These are phyloP conservation scores for Phrynosoma blainvillii DNA, from an alignment of 2,113 vertebrate species.

Conservation along the genomic window DNA sequence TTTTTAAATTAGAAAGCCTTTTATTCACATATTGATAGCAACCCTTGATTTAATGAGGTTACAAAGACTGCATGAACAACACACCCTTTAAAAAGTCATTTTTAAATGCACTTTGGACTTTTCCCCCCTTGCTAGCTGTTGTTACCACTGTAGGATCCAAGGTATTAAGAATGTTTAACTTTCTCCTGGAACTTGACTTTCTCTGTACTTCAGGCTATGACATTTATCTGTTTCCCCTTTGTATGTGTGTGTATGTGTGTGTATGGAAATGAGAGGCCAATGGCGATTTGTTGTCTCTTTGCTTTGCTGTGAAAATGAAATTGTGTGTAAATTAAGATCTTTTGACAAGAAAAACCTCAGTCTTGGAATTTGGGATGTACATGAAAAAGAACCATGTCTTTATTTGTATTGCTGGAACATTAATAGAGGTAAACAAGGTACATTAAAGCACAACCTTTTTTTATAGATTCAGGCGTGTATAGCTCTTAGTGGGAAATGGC, in stretches of 20 bases:
- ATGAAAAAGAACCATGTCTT: background rate
- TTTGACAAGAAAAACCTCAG: background rate
- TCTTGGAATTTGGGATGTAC: too few species aligned
- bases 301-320: conserved; percentile 5
- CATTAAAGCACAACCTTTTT: background rate
- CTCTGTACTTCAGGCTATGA: background rate
- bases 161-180: background rate
- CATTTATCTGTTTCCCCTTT: background rate
- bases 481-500: background rate
- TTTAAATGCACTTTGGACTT: conserved; percentile 1
- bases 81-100: conserved; percentile 43
- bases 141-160: background rate
- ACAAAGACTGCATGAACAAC: conserved; percentile 37
- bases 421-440: background rate
- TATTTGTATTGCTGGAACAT: background rate
- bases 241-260: too few species aligned
- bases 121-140: background rate
- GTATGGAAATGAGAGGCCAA: background rate
- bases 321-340: background rate
- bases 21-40: conserved; percentile 41
- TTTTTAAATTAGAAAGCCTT: conserved; percentile 23
- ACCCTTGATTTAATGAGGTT: conserved; percentile 30
- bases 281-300: background rate
- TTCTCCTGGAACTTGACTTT: background rate
- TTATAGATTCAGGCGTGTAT: background rate